Percentiles rank a stretch among this genome's conserved stretches.
phyloP scores from a whole-genome alignment of 2,113 vertebrate species.

The Paedocypris sp. region DNA sequence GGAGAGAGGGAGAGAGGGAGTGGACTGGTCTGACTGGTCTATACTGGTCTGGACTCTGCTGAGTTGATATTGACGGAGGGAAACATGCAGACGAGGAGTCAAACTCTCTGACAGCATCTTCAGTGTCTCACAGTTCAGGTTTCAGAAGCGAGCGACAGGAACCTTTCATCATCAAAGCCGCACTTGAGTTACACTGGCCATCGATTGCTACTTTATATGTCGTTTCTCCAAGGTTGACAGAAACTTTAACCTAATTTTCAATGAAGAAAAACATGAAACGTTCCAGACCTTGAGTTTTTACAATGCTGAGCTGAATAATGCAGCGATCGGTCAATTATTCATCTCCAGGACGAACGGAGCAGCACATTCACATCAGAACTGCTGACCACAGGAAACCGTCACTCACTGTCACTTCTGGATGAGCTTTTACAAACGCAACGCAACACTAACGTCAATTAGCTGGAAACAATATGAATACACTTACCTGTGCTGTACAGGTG shows the following conservation, averaged over 20 bases:
- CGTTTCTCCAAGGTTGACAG: constrained; percentile 98
- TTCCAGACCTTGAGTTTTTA: constrained; percentile 99
- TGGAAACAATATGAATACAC: constrained; percentile 48
- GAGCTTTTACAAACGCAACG: constrained; percentile 74
- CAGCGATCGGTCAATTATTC: constrained; percentile 99
- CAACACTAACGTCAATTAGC: constrained; percentile 79
- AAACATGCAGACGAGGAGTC: constrained; percentile 20
- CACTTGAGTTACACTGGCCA: constrained; percentile 74
- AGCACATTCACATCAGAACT: constrained; percentile 98
- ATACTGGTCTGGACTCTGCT: too few species aligned
- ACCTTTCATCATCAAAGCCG: constrained; percentile 20
- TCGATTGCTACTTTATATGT: constrained; percentile 92
- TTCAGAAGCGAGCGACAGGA: constrained; percentile 15
- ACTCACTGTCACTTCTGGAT: constrained; percentile 89
- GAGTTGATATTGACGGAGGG: too few species aligned
- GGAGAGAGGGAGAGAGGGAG: too few species aligned
- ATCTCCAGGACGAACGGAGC: constrained; percentile 92
- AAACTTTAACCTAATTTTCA: constrained; percentile 98
- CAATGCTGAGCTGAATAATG: constrained; percentile 99
- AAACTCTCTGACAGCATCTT: constrained; percentile 39
- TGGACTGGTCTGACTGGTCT: too few species aligned
- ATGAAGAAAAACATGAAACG: constrained; percentile 91
- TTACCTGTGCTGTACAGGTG: background rate
- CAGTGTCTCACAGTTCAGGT: constrained; percentile 36
- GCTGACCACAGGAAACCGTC: constrained; percentile 96